Evolutionary conservation across 2,888 invertebrate genomes (phyloP).

Genomic region (Zeuzera pyrina): DNA sequence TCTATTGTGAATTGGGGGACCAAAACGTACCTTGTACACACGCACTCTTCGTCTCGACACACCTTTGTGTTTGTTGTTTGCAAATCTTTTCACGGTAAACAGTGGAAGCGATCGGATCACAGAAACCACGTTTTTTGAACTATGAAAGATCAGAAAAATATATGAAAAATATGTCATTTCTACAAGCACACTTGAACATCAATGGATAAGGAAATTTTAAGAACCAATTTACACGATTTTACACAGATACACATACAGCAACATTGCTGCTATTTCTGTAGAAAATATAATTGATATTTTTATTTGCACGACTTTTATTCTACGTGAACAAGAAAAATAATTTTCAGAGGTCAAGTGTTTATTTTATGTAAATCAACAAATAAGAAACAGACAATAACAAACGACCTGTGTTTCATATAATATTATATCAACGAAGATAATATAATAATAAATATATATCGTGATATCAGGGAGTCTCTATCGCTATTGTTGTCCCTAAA

Average conservation of each 20-base stretch:
- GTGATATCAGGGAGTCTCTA: conserved; percentile 55
- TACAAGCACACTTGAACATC: too few relatives aligned
- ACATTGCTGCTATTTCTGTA: too few relatives aligned
- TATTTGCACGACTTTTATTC: too few relatives aligned
- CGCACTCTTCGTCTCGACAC: conserved; percentile 23
- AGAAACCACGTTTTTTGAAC: conserved; percentile 22
- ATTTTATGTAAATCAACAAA: too few relatives aligned
- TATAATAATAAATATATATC: conserved; percentile 53
- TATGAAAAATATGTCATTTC: too few relatives aligned
- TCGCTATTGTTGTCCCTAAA: conserved; percentile 60
- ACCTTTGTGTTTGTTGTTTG: conserved; percentile 48
- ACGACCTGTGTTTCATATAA: conserved; percentile 50
- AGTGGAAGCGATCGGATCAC: conserved; percentile 42
- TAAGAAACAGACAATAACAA: conserved; percentile 40
- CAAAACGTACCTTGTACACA: too few relatives aligned
- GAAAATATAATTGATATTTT: too few relatives aligned
- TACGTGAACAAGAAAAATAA: too few relatives aligned
- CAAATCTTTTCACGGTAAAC: conserved; percentile 44
- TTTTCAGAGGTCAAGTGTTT: too few relatives aligned
- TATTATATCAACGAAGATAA: conserved; percentile 65
- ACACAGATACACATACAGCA: too few relatives aligned
- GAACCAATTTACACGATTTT: too few relatives aligned
- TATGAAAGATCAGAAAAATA: background rate
- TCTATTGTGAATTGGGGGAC: conserved; percentile 20
- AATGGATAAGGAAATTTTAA: too few relatives aligned